These are phyloP conservation scores for Gallinago stenura DNA, from an alignment of 2,797 vertebrate genomes.

Conservation along the genomic window DNA sequence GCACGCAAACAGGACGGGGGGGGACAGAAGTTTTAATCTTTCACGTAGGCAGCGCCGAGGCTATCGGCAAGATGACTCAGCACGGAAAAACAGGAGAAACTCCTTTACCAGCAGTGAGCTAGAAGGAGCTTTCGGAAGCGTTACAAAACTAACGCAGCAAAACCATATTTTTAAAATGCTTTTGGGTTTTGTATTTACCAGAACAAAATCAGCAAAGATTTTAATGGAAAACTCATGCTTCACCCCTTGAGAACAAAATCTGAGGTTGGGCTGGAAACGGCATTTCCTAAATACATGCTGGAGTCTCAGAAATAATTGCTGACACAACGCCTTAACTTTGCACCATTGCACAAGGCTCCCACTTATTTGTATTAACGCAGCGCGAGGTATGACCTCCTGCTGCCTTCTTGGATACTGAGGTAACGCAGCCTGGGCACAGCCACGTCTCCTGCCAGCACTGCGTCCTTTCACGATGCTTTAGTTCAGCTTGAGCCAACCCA, in stretches of 20 bases:
- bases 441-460: neutral
- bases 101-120: neutral
- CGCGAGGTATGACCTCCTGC: neutral
- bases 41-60: neutral
- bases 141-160: neutral
- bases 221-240: neutral
- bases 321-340: neutral
- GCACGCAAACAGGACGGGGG: rapidly evolving
- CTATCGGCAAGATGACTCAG: neutral
- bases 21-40: neutral
- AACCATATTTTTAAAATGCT: neutral
- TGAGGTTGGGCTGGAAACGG: neutral
- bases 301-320: neutral
- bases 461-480: neutral
- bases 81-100: neutral
- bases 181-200: neutral
- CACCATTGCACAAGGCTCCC: neutral
- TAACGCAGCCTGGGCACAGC: slow-evolving; percentile 15
- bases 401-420: neutral
- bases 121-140: neutral
- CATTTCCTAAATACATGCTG: neutral
- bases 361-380: neutral
- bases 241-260: neutral
- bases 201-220: neutral
- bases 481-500: neutral